Conservation (phyloP, 2,113 vertebrate species). For the Amblyornis subalaris region DNA sequence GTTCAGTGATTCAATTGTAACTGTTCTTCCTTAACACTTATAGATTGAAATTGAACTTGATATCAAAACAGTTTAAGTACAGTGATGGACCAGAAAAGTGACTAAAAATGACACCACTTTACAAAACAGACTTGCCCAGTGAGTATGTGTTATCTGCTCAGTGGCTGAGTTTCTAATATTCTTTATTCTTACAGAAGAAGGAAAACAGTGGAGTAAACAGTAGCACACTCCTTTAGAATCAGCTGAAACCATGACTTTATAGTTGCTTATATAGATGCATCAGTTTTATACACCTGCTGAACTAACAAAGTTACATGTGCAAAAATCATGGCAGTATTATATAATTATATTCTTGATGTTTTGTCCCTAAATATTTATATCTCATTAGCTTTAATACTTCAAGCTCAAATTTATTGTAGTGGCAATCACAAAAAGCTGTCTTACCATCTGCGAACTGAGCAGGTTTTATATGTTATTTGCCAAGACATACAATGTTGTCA, state of each 20-base stretch:
- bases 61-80: slow-evolving; percentile 55
- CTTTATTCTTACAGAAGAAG: not conserved
- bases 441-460: not conserved
- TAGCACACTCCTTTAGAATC: not conserved
- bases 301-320: not conserved
- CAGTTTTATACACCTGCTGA: not conserved
- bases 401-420: not conserved
- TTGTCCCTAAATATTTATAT: slow-evolving; percentile 11
- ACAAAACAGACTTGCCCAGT: not conserved
- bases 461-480: not conserved
- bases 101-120: not conserved
- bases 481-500: not conserved
- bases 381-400: slow-evolving; percentile 14
- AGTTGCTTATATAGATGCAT: not conserved
- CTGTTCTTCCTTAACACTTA: slow-evolving; percentile 49
- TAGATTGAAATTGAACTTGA: not conserved
- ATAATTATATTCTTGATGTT: not conserved
- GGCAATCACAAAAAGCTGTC: slow-evolving; percentile 4
- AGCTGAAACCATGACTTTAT: not conserved
- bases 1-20: slow-evolving; percentile 38
- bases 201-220: not conserved
- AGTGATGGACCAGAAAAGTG: slow-evolving; percentile 30
- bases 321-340: not conserved
- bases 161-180: not conserved
- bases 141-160: not conserved